Evolutionary conservation across 1,140 invertebrate genomes (phyloP), one percentile per base, ranked within the genome.

Genomic region (Cydia fagiglandana): DNA sequence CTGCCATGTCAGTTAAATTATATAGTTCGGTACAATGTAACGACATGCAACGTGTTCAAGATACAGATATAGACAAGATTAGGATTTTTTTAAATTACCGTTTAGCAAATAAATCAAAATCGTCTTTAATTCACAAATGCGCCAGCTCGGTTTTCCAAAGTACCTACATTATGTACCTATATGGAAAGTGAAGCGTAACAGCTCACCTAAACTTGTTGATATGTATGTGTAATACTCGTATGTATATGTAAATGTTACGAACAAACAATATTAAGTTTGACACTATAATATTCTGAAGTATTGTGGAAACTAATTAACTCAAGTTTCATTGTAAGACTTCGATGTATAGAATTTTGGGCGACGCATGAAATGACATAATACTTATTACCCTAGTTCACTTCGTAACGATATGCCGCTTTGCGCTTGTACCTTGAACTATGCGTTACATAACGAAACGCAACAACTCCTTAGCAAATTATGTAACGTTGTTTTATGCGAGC

Each of bases 371-470:
- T 61, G 56, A 61, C 56, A 61, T 61, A 61, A 61, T 61, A 61
- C 20, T 17, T 61, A 61, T 61, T 70, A 68, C 64, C 10, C n/a
- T 38, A 70, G 34, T 70, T n/a, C n/a, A 41, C 7, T 41, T 70
- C 30, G 64, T 17, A 70, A 5, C 34, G 17, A 70, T 6, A 17
- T 70, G 17, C 66, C 66, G 66, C 66, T 70, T 2, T 73, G 73
- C 80, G 82, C 85, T 85, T 76, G 73, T 84, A 78, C 79, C 84
- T 86, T 81, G 79, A 74, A 82, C 79, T 80, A 70, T 66, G 34
- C 76, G 30, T 88, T 89, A 86, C 80, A 76, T 87, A 88, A 87
- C 73, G 73, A 79, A 84, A 85, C 78, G 77, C 82, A 83, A 84
- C 83, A 79, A 84, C 86, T 86, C 82, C 78, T 84, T 85, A 84